Evolutionary conservation across 1,140 invertebrate genomes (phyloP), one percentile per base, ranked within the genome.

Genomic region (Aradophagus sp.): DNA sequence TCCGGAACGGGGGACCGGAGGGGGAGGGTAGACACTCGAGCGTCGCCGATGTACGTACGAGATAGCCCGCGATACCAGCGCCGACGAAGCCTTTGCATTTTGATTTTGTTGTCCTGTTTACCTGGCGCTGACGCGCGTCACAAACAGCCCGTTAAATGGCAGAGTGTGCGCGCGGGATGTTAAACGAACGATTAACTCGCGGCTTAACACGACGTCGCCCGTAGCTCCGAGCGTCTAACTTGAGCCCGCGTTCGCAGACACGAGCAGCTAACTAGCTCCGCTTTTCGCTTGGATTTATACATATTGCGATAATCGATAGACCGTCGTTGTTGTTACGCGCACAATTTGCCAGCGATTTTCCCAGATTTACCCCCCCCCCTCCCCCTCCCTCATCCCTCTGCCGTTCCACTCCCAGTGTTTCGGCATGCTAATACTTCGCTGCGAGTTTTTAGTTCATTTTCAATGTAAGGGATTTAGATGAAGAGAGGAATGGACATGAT

Each of bases 121-220:
- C 68, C 67, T 73, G 72, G 62, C 41, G 67, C 14, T 72, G 67
- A 75, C 68, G 77, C 44, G 56, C 56, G 62, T 68, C 55, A 36
- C 41, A 72, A 74, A 63, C 73, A 74, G 72, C 52, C 68, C 75
- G 68, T 73, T 80, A 80, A 79, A 80, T 76, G 76, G 56, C 76
- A 59, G 71, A 73, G 50, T 41, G 42, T 44, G 70, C 71, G 58
- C 39, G 45, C 48, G 56, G 31, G 48, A 50, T 35, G 73, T 74
- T 77, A 74, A 79, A 77, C 77, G 77, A 80, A 80, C 79, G 77
- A 80, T 81, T 80, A 80, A 77, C 77, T 76, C 74, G 48, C 66
- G 55, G 74, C 74, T 81, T 75, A 80, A 79, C 76, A 55, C 69
- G 69, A 39, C 77, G 76, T 69, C 77, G 76, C 71, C 78, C 76